A percentile compares a stretch with the other conserved stretches of the same genome.
These are phyloP conservation scores for Scolanthus callimorphus DNA, from an alignment of 92 coral and sea anemone genomes.

Conservation along the genomic window DNA sequence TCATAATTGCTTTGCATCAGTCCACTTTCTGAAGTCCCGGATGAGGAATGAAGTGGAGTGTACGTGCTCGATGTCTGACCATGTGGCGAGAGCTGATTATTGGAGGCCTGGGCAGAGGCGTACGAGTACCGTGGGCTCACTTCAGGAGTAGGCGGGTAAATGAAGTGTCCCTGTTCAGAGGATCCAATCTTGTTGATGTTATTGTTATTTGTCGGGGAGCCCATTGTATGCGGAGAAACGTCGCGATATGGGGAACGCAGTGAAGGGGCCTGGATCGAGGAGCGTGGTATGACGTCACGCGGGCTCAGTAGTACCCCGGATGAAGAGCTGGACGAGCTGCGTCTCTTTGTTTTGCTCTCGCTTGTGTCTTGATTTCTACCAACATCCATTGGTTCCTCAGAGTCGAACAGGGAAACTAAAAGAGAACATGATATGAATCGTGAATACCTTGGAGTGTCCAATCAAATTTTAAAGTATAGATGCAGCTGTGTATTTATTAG, in stretches of 20 bases:
- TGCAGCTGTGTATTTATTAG: no score
- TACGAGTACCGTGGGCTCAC: conserved; percentile 76
- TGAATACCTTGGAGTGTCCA: no score
- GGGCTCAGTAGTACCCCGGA: conserved; percentile 60
- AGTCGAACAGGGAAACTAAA: conserved; percentile 26
- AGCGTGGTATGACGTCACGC: conserved; percentile 37
- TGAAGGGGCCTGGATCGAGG: conserved; percentile 26
- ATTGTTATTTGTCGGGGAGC: conserved; percentile 66
- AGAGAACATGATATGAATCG: background rate
- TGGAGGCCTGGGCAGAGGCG: conserved; percentile 39
- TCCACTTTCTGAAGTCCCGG: conserved; percentile 34
- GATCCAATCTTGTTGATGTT: conserved; percentile 54
- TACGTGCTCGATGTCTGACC: conserved; percentile 53
- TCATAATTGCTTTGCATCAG: conserved; percentile 61
- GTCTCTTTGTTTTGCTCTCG: conserved; percentile 40
- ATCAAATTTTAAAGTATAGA: no score
- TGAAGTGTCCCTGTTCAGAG: conserved; percentile 77
- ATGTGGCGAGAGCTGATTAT: conserved; percentile 42
- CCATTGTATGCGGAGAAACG: conserved; percentile 60
- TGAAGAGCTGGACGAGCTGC: conserved; percentile 61
- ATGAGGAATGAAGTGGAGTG: conserved; percentile 37
- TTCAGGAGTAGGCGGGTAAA: conserved; percentile 83
- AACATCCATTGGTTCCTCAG: conserved; percentile 54
- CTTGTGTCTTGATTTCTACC: conserved; percentile 37
- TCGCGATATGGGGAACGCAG: conserved; percentile 64